A percentile compares a stretch with the other conserved stretches of the same genome.
Conservation (phyloP, 2,888 invertebrate genomes). For the Zeuzera pyrina region DNA sequence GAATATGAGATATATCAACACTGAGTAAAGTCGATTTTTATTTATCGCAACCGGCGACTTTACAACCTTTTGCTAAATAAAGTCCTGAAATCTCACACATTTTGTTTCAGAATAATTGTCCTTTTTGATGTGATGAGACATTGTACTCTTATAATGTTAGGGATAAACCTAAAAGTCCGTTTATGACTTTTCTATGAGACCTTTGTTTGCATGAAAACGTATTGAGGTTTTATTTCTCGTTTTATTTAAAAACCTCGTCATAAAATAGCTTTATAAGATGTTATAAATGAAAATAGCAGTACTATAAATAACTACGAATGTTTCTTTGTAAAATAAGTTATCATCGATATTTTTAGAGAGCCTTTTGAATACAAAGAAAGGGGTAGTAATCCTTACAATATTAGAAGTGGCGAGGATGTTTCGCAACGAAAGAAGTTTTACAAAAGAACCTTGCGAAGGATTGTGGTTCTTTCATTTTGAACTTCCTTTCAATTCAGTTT, state of each 20-base stretch:
- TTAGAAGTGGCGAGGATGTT: slow-evolving; percentile 18
- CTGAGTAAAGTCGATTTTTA: too few relatives aligned
- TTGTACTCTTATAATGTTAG: slow-evolving; percentile 55
- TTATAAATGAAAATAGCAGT: too few relatives aligned
- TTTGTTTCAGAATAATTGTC: slow-evolving; percentile 49
- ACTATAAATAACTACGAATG: too few relatives aligned
- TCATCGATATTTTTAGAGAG: background rate
- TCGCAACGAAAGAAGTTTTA: slow-evolving; percentile 39
- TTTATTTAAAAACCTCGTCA: slow-evolving; percentile 37
- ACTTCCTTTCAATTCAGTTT: slow-evolving; percentile 21
- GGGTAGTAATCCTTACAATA: slow-evolving; percentile 41
- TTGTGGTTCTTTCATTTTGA: slow-evolving; percentile 43
- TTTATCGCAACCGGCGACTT: too few relatives aligned
- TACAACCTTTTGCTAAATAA: too few relatives aligned
- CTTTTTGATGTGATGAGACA: slow-evolving; percentile 31
- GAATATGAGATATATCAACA: too few relatives aligned
- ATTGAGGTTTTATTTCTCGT: slow-evolving; percentile 55
- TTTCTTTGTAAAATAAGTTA: too few relatives aligned
- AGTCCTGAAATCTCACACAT: too few relatives aligned
- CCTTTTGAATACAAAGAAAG: slow-evolving; percentile 23
- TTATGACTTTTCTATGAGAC: slow-evolving; percentile 55
- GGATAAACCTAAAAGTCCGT: slow-evolving; percentile 53
- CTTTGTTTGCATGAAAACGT: slow-evolving; percentile 44
- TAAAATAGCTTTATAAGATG: slow-evolving; percentile 9
- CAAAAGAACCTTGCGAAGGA: slow-evolving; percentile 40